These are phyloP conservation scores for Lophotis ruficrista DNA, from an alignment of 2,113 vertebrate genomes.

Conservation along the genomic window DNA sequence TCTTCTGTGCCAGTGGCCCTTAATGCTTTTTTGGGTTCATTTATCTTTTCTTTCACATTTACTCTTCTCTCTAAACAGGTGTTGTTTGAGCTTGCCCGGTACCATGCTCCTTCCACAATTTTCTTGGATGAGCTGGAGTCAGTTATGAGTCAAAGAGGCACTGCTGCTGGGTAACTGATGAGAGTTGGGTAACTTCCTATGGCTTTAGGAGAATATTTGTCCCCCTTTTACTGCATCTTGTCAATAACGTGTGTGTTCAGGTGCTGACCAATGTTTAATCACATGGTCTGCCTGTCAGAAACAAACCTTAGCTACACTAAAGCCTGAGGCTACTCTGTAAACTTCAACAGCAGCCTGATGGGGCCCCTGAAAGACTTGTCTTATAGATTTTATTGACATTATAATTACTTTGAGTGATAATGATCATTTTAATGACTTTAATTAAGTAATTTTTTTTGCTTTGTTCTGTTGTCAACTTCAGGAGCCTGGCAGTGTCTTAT, in stretches of 20 bases:
- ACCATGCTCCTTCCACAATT: constrained; percentile 96
- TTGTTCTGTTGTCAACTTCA: not conserved
- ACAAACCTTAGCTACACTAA: not conserved
- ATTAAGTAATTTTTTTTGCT: not conserved
- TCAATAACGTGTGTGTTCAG: constrained; percentile 2
- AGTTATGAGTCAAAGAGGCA: constrained; percentile 94
- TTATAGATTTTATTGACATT: constrained; percentile 42
- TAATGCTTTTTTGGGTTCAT: not conserved
- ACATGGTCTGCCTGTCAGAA: constrained; percentile 22
- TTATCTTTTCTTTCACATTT: not conserved
- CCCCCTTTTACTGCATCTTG: not conserved
- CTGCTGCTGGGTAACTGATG: constrained; percentile 79
- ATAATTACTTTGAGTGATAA: constrained; percentile 45
- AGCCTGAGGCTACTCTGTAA: not conserved
- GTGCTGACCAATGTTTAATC: constrained; percentile 42
- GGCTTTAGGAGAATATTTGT: not conserved
- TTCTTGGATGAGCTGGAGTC: constrained; percentile 98
- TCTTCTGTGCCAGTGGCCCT: not conserved
- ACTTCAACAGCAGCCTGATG: not conserved
- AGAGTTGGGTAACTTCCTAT: not conserved
- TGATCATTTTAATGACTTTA: not conserved
- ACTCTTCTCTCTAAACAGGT: constrained; percentile 77
- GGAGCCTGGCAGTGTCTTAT: not conserved
- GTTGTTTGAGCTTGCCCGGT: constrained; percentile 93
- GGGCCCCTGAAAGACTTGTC: not conserved